Evolutionary conservation across 1,140 invertebrate species (phyloP).

Genomic region (Pseudobourletiella spinata): DNA sequence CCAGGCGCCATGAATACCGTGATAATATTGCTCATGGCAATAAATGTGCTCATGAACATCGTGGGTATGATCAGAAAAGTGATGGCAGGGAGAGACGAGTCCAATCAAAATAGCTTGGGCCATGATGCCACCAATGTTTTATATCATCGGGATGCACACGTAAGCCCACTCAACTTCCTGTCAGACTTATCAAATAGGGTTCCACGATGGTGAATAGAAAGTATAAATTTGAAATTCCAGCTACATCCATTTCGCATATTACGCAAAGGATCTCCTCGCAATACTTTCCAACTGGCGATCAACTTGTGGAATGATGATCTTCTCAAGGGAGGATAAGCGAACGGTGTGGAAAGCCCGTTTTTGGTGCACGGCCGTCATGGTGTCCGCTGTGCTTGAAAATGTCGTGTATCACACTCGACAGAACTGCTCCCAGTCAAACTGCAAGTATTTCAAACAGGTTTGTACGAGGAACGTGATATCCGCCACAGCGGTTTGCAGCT

Average conservation of each 20-base stretch:
- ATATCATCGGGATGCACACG: background rate
- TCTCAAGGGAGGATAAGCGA: background rate
- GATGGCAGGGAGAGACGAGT: background rate
- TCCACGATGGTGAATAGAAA: no score
- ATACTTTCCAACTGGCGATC: background rate
- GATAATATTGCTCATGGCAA: background rate
- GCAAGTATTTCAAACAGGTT: background rate
- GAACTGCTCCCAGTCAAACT: conserved; percentile 4
- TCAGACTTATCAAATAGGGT: no score
- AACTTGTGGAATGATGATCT: background rate
- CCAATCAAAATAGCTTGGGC: background rate
- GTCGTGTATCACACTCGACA: background rate
- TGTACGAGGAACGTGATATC: background rate
- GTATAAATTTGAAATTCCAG: no score
- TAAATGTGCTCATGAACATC: background rate
- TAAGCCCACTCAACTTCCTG: no score
- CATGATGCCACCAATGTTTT: background rate
- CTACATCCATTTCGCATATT: background rate
- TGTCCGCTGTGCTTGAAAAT: background rate
- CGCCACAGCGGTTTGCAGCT: no score
- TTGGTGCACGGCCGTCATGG: background rate
- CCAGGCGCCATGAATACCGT: background rate
- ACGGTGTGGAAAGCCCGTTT: background rate
- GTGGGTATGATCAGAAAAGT: background rate
- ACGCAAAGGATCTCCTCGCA: background rate